A percentile compares a stretch with the other conserved stretches of the same genome.
Conservation (phyloP, 2,113 vertebrate genomes). For the Pseudorectes ferrugineus region DNA sequence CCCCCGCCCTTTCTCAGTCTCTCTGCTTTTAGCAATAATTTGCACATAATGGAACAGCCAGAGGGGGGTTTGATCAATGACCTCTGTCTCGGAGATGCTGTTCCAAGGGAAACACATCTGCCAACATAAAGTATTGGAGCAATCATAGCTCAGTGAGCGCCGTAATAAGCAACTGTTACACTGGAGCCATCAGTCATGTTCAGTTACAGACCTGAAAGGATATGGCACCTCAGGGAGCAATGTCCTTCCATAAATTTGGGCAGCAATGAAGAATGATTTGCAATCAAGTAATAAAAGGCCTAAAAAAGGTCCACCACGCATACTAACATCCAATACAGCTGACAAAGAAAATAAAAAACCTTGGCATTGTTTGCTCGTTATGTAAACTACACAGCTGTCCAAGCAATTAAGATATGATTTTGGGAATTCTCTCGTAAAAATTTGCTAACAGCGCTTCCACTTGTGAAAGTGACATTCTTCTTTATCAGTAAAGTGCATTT, state of each 20-base stretch:
- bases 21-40: conserved; percentile 86
- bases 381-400: conserved; percentile 86
- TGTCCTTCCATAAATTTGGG: conserved; percentile 89
- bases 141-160: conserved; percentile 86
- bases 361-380: conserved; percentile 85
- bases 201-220: conserved; percentile 88
- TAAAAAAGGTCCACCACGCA: conserved; percentile 81
- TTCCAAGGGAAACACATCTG: conserved; percentile 89
- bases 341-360: conserved; percentile 85
- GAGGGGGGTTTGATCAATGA: conserved; percentile 87
- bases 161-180: conserved; percentile 88
- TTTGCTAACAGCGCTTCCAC: conserved; percentile 81
- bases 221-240: conserved; percentile 86
- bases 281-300: conserved; percentile 87
- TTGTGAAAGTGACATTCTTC: conserved; percentile 86
- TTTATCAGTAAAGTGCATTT: conserved; percentile 83
- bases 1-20: conserved; percentile 11
- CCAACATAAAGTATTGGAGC: conserved; percentile 89
- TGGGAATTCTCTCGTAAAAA: conserved; percentile 84
- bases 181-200: conserved; percentile 84
- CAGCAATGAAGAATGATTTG: conserved; percentile 90
- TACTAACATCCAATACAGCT: conserved; percentile 82
- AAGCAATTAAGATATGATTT: conserved; percentile 88
- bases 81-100: conserved; percentile 84
- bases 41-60: conserved; percentile 88